phyloP scores from a whole-genome alignment of 2,797 vertebrate species.

The Australoheros facetus region DNA sequence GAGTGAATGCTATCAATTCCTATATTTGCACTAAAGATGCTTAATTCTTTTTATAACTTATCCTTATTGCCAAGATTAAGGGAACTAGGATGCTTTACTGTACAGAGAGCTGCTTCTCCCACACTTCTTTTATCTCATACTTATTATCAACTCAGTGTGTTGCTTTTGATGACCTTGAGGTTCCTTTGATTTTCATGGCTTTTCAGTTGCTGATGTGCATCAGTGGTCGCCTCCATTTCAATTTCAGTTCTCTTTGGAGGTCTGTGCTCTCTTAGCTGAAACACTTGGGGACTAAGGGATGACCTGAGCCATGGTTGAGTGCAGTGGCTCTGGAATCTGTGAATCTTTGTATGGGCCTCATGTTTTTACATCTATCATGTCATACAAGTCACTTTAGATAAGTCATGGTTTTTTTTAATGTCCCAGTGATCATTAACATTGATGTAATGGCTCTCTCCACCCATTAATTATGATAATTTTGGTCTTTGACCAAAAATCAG shows the following conservation, averaged over 20 bases:
- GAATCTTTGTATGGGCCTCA: not conserved
- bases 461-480: not conserved
- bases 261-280: not conserved
- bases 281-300: not conserved
- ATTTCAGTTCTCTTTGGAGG: not conserved
- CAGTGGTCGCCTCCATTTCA: not conserved
- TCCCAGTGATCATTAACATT: not conserved
- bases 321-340: not conserved
- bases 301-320: not conserved
- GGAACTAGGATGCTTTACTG: not conserved
- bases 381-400: not conserved
- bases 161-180: not conserved
- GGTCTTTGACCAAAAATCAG: not conserved
- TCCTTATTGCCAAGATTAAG: not conserved
- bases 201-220: slow-evolving; percentile 5
- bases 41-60: not conserved
- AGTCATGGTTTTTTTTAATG: not conserved
- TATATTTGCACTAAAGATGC: not conserved
- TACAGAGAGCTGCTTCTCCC: not conserved
- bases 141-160: not conserved
- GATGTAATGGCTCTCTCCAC: not conserved
- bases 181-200: not conserved
- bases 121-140: not conserved
- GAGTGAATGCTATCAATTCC: fast-evolving
- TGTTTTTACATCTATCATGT: not conserved